Evolutionary conservation across 2,888 invertebrate species (phyloP).

Genomic region (Seira ritae): DNA sequence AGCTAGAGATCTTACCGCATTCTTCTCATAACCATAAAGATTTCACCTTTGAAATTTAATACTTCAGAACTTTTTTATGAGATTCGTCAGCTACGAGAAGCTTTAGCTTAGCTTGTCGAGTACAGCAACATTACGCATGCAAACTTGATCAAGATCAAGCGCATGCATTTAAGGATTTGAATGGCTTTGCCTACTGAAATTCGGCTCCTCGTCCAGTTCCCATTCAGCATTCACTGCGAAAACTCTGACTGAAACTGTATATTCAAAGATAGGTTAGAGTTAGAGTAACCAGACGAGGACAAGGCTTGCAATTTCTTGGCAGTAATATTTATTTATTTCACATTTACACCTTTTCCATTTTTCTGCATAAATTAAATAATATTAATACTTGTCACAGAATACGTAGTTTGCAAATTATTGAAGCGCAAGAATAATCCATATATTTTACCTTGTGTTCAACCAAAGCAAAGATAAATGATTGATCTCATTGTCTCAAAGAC

Average conservation of each 20-base stretch:
- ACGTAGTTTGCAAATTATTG: too few species aligned
- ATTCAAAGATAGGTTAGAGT: too few species aligned
- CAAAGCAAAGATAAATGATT: too few species aligned
- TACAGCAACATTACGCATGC: background rate
- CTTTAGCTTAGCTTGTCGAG: too few species aligned
- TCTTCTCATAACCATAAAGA: background rate
- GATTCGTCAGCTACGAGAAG: too few species aligned
- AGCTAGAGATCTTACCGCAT: background rate
- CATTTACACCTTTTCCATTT: too few species aligned
- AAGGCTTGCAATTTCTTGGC: too few species aligned
- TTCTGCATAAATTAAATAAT: too few species aligned
- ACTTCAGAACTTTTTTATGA: background rate
- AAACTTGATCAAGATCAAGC: conserved; percentile 1
- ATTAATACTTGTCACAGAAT: too few species aligned
- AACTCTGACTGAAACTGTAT: background rate
- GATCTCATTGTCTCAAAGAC: too few species aligned
- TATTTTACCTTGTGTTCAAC: background rate
- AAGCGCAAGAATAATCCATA: background rate
- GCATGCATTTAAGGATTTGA: background rate
- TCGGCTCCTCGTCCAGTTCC: conserved; percentile 7
- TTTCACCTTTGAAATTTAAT: background rate
- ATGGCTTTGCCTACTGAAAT: background rate
- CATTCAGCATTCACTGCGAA: background rate
- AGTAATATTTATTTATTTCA: too few species aligned
- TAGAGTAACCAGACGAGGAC: too few species aligned